Evolutionary conservation across 2,888 invertebrate species (phyloP), one percentile per base, ranked within the genome.

Genomic region (Caenorhabditis plicata): DNA sequence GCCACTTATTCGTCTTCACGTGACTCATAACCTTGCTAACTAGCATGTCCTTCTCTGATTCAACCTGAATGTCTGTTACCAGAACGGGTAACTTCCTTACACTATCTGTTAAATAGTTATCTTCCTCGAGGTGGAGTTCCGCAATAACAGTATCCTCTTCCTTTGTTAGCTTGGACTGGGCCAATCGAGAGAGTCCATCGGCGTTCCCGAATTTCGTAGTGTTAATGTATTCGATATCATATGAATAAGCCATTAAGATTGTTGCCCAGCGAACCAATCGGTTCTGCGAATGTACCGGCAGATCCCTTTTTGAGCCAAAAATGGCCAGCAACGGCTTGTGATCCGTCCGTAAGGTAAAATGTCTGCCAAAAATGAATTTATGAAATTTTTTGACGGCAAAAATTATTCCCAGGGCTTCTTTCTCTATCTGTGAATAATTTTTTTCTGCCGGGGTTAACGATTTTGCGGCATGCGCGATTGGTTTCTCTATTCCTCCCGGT

Each of bases 311-410:
- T 0, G 44, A 39, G 1, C 66, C 71, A 32, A 57, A 71, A 4
- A 66, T 66, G 9, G 83, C 85, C 77, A 82, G 81, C 27, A 85
- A 68, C 0, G 84, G 82, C 52, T 83, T 81, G 49, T 84, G 85
- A 53, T 85, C 85, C 0, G 82, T 83, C 4, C 79, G 57, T 0
- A 84, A 68, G 0, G 62, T 62, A 17, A 83, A 81, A 0, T 66
- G 40, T 4, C 73, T 29, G 0, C 81, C 80, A 44, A 82, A 81
- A 0, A 85, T 62, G 53, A 82, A 85, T 0, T 79, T 80, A 20
- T 81, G 53, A 52, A 82, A 84, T 52, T 82, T 82, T 13, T 74
- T 43, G 0, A 82, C 60, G 3, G 81, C 81, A 73, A 73, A 82
- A 5, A 82, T 69, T 1, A 81, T 71, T 1, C 74, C 78, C 11